Percentiles rank a stretch among this genome's conserved stretches.
These are phyloP conservation scores for Dryococelus australis DNA, from an alignment of 2,888 invertebrate genomes.

Conservation along the genomic window DNA sequence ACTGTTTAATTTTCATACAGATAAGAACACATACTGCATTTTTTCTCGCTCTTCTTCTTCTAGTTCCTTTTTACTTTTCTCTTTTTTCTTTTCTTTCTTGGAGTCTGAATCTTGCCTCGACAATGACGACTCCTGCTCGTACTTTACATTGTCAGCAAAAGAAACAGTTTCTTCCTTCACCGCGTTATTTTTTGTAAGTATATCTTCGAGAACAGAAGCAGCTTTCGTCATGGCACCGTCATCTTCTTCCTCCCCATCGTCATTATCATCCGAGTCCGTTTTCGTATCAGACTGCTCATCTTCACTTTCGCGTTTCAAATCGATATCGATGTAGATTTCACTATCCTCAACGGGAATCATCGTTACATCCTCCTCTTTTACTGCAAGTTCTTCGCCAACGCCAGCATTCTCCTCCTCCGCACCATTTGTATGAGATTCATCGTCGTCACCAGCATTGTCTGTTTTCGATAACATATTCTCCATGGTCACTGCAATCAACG, in stretches of 20 bases:
- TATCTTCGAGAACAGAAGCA: slow-evolving; percentile 43
- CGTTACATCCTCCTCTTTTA: not conserved
- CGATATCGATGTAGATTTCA: not conserved
- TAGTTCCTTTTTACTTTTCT: slow-evolving; percentile 77
- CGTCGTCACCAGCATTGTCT: not conserved
- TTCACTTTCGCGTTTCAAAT: slow-evolving; percentile 35
- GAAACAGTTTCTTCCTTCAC: slow-evolving; percentile 26
- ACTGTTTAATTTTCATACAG: too few species aligned
- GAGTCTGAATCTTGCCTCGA: slow-evolving; percentile 29
- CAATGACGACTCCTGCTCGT: slow-evolving; percentile 13
- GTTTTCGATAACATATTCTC: not conserved
- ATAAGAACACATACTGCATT: slow-evolving; percentile 81
- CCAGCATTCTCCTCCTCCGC: not conserved
- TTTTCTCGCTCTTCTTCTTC: slow-evolving; percentile 95
- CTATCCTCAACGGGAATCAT: not conserved
- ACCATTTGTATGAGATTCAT: not conserved
- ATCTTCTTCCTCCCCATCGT: slow-evolving; percentile 23
- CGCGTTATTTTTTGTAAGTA: slow-evolving; percentile 36
- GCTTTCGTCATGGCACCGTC: slow-evolving; percentile 36
- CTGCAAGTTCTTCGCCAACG: not conserved
- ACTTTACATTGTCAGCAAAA: slow-evolving; percentile 26
- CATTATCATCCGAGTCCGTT: slow-evolving; percentile 43
- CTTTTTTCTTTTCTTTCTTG: slow-evolving; percentile 69
- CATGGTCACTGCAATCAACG: not conserved
- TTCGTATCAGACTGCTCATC: slow-evolving; percentile 32